Conservation (phyloP, 1,140 invertebrate genomes). For the Sipha flava region DNA sequence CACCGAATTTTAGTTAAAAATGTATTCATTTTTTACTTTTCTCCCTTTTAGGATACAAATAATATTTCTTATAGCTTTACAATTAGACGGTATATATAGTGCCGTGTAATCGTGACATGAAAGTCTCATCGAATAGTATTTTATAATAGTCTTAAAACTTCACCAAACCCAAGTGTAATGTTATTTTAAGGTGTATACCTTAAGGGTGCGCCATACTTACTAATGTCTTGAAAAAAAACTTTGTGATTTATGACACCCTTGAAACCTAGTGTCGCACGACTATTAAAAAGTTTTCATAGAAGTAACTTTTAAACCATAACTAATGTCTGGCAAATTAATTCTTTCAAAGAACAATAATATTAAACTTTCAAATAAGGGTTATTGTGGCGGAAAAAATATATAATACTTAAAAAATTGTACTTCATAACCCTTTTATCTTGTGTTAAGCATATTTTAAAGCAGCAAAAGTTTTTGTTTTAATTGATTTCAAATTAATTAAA, state of each 20-base stretch:
- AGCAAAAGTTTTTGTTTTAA: constrained; percentile 15
- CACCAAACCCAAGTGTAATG: neutral
- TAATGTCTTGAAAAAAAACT: constrained; percentile 21
- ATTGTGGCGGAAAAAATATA: neutral
- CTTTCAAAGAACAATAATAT: constrained; percentile 22
- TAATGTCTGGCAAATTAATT: constrained; percentile 31
- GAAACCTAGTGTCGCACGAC: constrained; percentile 26
- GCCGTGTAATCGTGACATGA: neutral
- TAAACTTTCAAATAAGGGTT: neutral
- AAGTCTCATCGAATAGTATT: constrained; percentile 17
- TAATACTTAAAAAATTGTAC: neutral
- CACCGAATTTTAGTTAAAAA: too few species aligned
- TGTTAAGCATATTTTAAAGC: neutral
- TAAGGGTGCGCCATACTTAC: neutral
- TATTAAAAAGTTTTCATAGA: neutral
- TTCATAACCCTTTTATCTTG: neutral
- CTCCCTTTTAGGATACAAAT: neutral
- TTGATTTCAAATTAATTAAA: constrained; percentile 1
- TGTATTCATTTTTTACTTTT: neutral
- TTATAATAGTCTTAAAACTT: constrained; percentile 28
- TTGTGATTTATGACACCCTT: constrained; percentile 20
- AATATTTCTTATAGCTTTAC: neutral
- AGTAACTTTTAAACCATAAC: constrained; percentile 29
- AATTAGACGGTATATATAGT: neutral
- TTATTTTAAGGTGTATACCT: constrained; percentile 15